Evolutionary conservation across 1,140 invertebrate genomes (phyloP).

Genomic region (Drosophila parabipectinata): DNA sequence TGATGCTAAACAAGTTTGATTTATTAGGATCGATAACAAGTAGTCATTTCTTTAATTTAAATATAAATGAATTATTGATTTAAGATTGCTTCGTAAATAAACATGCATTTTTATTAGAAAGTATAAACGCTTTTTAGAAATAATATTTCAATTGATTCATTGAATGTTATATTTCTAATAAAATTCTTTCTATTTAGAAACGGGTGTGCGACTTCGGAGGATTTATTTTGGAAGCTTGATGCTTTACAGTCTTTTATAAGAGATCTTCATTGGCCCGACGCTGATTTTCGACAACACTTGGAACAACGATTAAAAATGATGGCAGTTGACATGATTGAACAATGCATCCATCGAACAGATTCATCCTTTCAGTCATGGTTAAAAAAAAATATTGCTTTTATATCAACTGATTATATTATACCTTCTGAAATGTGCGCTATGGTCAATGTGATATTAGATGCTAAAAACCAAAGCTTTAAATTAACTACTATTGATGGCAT

Average conservation of each 20-base stretch:
- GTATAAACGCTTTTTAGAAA: background rate
- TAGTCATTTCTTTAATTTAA: background rate
- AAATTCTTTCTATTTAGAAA: constrained; percentile 86
- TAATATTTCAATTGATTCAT: background rate
- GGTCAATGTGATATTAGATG: constrained; percentile 98
- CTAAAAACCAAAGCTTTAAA: constrained; percentile 97
- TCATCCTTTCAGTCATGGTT: constrained; percentile 94
- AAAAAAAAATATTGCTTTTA: constrained; percentile 97
- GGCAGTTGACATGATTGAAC: constrained; percentile 99
- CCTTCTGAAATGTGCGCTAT: constrained; percentile 99
- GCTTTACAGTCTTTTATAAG: constrained; percentile 98
- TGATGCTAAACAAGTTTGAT: background rate
- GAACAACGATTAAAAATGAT: constrained; percentile 98
- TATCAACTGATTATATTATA: constrained; percentile 98
- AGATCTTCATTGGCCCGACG: constrained; percentile 99
- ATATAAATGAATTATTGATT: background rate
- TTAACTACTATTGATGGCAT: constrained; percentile 98
- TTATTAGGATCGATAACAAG: background rate
- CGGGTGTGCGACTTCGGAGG: constrained; percentile 98
- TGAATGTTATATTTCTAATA: background rate
- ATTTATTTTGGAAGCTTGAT: constrained; percentile 99
- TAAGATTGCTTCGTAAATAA: constrained; percentile 4
- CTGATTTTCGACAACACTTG: constrained; percentile 97
- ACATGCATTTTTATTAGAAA: background rate
- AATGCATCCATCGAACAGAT: constrained; percentile 96